These are phyloP conservation scores for Alosa alosa DNA, from an alignment of 2,113 vertebrate species.

Conservation along the genomic window DNA sequence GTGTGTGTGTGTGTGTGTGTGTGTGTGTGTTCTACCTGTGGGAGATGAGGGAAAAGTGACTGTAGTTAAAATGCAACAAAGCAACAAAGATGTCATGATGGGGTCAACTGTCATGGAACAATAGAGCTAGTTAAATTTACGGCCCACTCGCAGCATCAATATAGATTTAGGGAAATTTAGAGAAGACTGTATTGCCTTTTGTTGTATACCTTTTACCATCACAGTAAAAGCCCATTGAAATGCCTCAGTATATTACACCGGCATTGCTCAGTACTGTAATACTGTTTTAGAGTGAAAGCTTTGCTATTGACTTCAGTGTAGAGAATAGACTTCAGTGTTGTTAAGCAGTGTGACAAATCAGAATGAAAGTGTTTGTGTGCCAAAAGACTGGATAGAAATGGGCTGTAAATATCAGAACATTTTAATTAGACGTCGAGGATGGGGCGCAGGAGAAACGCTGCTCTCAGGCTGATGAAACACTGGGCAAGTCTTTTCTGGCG, in stretches of 20 bases:
- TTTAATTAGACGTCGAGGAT: not conserved
- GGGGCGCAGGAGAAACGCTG: not conserved
- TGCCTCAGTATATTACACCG: not conserved
- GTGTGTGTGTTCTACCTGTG: not conserved
- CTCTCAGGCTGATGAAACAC: slow-evolving; percentile 6
- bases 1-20: not conserved
- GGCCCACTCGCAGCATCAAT: not conserved
- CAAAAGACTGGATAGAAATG: not conserved
- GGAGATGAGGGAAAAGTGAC: not conserved
- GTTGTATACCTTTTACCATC: not conserved
- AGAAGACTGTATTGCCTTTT: not conserved
- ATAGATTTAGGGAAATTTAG: not conserved
- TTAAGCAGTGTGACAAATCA: not conserved
- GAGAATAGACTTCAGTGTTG: not conserved
- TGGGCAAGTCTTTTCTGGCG: not conserved
- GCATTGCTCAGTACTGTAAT: not conserved
- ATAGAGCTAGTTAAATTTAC: not conserved
- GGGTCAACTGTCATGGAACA: not conserved
- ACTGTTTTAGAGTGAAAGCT: not conserved
- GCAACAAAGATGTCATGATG: not conserved
- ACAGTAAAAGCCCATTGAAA: not conserved
- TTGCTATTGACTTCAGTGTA: not conserved
- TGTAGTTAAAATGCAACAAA: not conserved
- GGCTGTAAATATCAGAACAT: slow-evolving; percentile 6
- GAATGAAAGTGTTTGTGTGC: not conserved